Evolutionary conservation across 2,113 vertebrate species (phyloP), one percentile per base, ranked within the genome.

Genomic region (Vireo altiloquus): DNA sequence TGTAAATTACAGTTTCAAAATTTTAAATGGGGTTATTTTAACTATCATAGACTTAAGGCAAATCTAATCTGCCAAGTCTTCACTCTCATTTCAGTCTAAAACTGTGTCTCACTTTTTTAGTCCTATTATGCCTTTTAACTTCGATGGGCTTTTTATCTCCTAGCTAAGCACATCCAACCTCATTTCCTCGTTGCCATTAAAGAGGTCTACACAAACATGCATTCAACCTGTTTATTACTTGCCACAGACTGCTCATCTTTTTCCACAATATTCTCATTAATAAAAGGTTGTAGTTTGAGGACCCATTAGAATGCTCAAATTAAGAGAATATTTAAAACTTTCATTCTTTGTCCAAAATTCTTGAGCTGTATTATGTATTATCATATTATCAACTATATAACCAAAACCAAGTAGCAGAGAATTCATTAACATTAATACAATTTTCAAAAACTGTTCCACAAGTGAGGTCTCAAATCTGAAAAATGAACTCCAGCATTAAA

Each of bases 1-100:
- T 96, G 95, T 91, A 97, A 97, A 97, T 97, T 96, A 96, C 46
- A 90, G 75, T 87, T 92, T 94, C 94, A 88, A 90, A 91, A 97
- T 95, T 97, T 97, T 95, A 81, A 96, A 91, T 21, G 25, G 82
- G 61, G 65, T 96, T 97, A 92, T 69, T 94, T 92, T 95, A 87
- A 95, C 95, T 93, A 93, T 84, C 90, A 79, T 4, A 85, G 89
- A 96, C 77, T 92, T 92, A 78, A 94, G 92, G 92, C 92, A 82
- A 95, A 95, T 46, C 72, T 79, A 76, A 79, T 80, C 89, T 93
- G 82, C 95, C 80, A 90, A 50, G 65, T 49, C 61, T 90, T 87
- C 42, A 42, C 37, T 91, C 70, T 57, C 53, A 42, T 92, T 97
- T 95, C 74, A 65, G 91, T 86, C 65, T 84, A 76, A 96, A 95